Base-by-base conservation (phyloP, 1,140 invertebrate genomes). In the Temnothorax longispinosus region DNA sequence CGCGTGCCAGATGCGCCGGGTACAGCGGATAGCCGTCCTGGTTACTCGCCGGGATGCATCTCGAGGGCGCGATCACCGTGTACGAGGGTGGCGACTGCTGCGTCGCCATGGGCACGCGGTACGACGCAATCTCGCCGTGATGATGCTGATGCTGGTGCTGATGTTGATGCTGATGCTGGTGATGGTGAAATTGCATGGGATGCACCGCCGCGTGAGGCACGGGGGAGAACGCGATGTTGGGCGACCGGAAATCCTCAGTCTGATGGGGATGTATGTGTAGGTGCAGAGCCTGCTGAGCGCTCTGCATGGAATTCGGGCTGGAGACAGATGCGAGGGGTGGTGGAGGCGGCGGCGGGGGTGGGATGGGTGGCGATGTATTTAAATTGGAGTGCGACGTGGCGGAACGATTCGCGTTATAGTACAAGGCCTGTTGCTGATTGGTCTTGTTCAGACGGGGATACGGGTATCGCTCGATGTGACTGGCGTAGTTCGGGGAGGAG, bases 391-490 rank as follows among this genome's bases (percentile, higher is more conserved):
- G 87, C 18, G 88, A 50, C 56, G 80, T 56, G 81, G 75, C 32
- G 77, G 87, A 90, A 85, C 90, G 90, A 41, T 88, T 89, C 0
- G 92, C 86, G 38, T 93, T 94, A 38, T 94, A 95, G 13, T 90
- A 89, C 62, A 69, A 50, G 0, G 85, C n/a, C 32, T 88, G 90
- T 27, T 87, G 87, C 15, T 80, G 89, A n/a, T 91, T 86, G 44
- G 90, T 89, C 13, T 90, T 87, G 1, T 78, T 89, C 54, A 93
- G 91, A 32, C 94, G 89, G 1, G 92, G 91, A 80, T 94, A 95
- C 0, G 95, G 95, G 86, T 95, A 95, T 6, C 94, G 89, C 78
- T 95, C 95, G 62, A 95, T 92, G 64, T 95, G 94, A 58, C 93
- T 92, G 0, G 94, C 93, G 65, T 95, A 95, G 52, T 93, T 95